Evolutionary conservation across 2,113 vertebrate species (phyloP).

Genomic region (Marcusenius ussheri): DNA sequence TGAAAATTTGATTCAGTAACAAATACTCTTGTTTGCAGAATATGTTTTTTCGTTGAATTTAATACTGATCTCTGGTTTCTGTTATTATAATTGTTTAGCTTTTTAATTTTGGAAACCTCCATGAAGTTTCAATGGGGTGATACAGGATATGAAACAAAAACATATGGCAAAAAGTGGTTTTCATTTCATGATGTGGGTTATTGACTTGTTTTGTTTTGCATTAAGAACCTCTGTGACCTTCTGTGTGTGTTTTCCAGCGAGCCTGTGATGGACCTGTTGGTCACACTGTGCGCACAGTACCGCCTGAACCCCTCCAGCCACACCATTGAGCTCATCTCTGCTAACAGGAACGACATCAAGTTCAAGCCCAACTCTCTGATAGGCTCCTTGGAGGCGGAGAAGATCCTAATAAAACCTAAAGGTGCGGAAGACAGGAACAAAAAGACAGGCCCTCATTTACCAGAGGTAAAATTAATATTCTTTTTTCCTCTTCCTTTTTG

Average conservation of each 20-base stretch:
- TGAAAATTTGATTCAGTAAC: background rate
- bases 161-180: background rate
- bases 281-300: slow-evolving; percentile 87
- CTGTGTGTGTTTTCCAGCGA: slow-evolving; percentile 59
- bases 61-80: background rate
- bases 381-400: slow-evolving; percentile 82
- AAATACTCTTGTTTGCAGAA: background rate
- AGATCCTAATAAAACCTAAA: slow-evolving; percentile 84
- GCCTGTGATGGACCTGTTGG: slow-evolving; percentile 88
- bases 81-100: background rate
- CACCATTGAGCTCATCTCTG: slow-evolving; percentile 79
- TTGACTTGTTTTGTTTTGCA: background rate
- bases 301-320: slow-evolving; percentile 89
- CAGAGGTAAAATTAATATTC: slow-evolving; percentile 67
- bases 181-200: background rate
- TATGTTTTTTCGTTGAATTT: background rate
- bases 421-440: slow-evolving; percentile 72
- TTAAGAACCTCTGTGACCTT: background rate
- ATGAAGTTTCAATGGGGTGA: background rate
- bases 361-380: slow-evolving; percentile 89
- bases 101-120: background rate
- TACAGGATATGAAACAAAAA: background rate
- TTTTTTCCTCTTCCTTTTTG: background rate
- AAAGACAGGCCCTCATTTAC: slow-evolving; percentile 74
- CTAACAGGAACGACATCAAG: slow-evolving; percentile 74